Conservation (phyloP, 2,888 invertebrate genomes). For the Oscheius myriophilus region DNA sequence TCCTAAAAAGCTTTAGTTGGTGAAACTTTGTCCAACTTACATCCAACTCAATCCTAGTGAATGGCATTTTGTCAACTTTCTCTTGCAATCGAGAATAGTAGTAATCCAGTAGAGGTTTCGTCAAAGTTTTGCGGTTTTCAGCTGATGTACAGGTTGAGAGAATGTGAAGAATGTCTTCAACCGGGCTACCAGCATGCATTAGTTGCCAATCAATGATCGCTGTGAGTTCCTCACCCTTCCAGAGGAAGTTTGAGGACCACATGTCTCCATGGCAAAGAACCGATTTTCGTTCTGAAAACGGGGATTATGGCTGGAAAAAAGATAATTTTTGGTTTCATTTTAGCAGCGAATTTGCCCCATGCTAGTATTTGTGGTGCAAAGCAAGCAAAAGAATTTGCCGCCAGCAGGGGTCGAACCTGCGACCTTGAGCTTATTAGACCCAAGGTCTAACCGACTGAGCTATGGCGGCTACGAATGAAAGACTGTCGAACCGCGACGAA, state of each 20-base stretch:
- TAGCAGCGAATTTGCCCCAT: no score
- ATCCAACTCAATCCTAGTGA: constrained; percentile 47
- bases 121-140: constrained; percentile 44
- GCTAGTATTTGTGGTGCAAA: no score
- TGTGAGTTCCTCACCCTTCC: constrained; percentile 52
- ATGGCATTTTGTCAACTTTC: constrained; percentile 37
- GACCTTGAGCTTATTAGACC: constrained; percentile 63
- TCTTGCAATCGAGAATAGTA: constrained; percentile 36
- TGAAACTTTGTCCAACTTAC: constrained; percentile 26
- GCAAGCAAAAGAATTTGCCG: background rate
- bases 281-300: constrained; percentile 48
- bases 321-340: no score
- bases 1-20: constrained; percentile 30
- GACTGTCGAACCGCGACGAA: no score
- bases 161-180: constrained; percentile 60
- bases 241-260: constrained; percentile 66
- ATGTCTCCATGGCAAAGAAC: constrained; percentile 62
- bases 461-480: constrained; percentile 67
- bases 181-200: constrained; percentile 51
- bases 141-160: constrained; percentile 58
- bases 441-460: constrained; percentile 70
- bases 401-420: no score
- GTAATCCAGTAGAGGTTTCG: constrained; percentile 41
- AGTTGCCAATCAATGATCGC: constrained; percentile 67
- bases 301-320: no score